These are phyloP conservation scores for Brachylomia viminalis DNA, from an alignment of 2,888 invertebrate species.

Conservation along the genomic window DNA sequence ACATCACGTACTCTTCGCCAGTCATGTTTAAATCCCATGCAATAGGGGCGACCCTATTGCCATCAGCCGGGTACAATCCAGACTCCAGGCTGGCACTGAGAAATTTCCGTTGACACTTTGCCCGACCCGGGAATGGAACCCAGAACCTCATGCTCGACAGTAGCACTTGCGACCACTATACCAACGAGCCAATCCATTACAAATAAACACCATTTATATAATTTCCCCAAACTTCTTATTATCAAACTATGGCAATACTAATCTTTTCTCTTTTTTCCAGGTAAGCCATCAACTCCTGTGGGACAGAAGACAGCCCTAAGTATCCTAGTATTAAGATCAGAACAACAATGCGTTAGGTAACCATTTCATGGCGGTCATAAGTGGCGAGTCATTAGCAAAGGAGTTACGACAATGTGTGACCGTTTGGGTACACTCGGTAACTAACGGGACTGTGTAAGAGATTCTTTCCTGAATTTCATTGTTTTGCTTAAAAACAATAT, in stretches of 20 bases:
- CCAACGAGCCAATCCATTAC: neutral
- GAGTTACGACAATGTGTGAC: constrained; percentile 49
- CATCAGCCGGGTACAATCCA: neutral
- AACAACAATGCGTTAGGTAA: constrained; percentile 35
- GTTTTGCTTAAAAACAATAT: neutral
- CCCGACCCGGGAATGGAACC: neutral
- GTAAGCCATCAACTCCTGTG: constrained; percentile 51
- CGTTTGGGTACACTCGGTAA: constrained; percentile 31
- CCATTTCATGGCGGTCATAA: constrained; percentile 58
- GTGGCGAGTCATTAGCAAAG: constrained; percentile 56
- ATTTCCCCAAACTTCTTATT: neutral
- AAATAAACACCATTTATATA: neutral
- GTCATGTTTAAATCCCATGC: neutral
- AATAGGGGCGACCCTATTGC: neutral
- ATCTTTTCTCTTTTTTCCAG: constrained; percentile 58
- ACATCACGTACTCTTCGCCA: neutral
- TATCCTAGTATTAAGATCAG: constrained; percentile 45
- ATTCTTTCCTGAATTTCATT: neutral
- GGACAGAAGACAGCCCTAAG: constrained; percentile 43
- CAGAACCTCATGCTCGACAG: neutral
- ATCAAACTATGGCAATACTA: constrained; percentile 16
- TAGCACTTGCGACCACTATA: neutral
- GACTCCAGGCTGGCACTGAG: neutral
- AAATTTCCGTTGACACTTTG: neutral
- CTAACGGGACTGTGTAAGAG: neutral